Base-by-base conservation (phyloP, 2,113 vertebrate genomes). In the Strix uralensis region DNA sequence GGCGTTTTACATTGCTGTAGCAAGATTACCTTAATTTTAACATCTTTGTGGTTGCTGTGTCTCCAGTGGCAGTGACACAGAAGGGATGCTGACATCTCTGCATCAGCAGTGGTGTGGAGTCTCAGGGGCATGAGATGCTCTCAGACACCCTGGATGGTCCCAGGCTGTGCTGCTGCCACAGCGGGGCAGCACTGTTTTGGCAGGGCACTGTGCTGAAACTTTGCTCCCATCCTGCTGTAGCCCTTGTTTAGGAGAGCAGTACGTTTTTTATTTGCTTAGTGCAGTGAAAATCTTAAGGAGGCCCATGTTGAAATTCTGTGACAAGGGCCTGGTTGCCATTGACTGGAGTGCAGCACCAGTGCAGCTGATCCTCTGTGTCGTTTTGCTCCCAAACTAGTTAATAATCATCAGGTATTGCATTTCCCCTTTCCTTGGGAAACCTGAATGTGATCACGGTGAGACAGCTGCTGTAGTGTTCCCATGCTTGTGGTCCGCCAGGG, bases 301-400 rank as follows among this genome's bases (percentile, higher is more conserved):
- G 38, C 10, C 5, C 13, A 44, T 2, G 2, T 2, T 71, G 32
- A 84, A 89, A 36, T 34, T 59, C 47, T 44, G 7, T 61, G 44
- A 57, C 61, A 81, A 67, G 22, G 26, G n/a, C 62, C 51, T 81
- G 34, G 13, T 71, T 7, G 1, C 30, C 6, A 1, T 38, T 79
- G 22, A 13, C 11, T 80, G 34, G 26, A 58, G 54, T 42, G 26
- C 23, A 70, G 19, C 30, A 42, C 11, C 5, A 23, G 46, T 36
- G 6, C 42, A 81, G 59, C 77, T 89, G 57, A 42, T 79, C 8
- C 13, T 93, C 20, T 1, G 1, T 15, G n/a, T 15, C 17, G 7
- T 73, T 95, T 82, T 94, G 32, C 38, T 81, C 14, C 47, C 58
- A 27, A 62, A 54, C 34, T 69, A n/a, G 61, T 90, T 94, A 96